Percentiles rank a stretch among this genome's conserved stretches.
phyloP scores from a whole-genome alignment of 2,888 invertebrate species.

The Dastarcus helophoroides region DNA sequence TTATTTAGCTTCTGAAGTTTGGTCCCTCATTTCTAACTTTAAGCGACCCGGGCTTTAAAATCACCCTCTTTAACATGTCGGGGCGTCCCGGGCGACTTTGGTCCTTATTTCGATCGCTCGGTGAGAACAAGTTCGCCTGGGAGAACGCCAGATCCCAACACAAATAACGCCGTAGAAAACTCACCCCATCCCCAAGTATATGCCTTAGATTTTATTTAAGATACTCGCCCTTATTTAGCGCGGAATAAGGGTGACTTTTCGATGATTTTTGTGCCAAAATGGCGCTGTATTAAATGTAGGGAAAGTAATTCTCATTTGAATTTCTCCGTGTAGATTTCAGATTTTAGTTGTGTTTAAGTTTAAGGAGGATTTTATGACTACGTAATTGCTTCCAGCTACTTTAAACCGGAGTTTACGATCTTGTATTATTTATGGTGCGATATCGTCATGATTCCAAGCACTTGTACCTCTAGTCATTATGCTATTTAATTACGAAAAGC shows the following conservation, averaged over 20 bases:
- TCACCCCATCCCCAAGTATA: constrained; percentile 30
- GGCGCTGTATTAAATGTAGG: constrained; percentile 35
- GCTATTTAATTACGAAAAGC: no score
- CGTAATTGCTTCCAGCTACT: background rate
- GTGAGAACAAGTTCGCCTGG: background rate
- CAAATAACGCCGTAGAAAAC: constrained; percentile 31
- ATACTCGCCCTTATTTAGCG: constrained; percentile 26
- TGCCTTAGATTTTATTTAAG: constrained; percentile 32
- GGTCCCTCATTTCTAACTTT: constrained; percentile 30
- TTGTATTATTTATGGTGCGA: no score
- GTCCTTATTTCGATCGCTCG: background rate
- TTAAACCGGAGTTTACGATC: background rate
- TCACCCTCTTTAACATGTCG: constrained; percentile 24
- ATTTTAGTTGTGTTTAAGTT: constrained; percentile 33
- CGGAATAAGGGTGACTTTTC: constrained; percentile 28
- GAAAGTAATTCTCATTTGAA: constrained; percentile 35
- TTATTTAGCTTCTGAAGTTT: constrained; percentile 28
- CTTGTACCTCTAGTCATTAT: no score
- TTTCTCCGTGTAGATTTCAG: constrained; percentile 31
- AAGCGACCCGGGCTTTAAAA: constrained; percentile 28
- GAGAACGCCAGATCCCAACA: constrained; percentile 22
- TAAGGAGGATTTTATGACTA: constrained; percentile 28
- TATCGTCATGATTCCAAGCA: no score
- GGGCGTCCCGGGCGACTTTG: constrained; percentile 5
- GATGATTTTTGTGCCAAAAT: constrained; percentile 30